phyloP scores from a whole-genome alignment of 2,797 vertebrate genomes.

The Melopsittacus undulatus region DNA sequence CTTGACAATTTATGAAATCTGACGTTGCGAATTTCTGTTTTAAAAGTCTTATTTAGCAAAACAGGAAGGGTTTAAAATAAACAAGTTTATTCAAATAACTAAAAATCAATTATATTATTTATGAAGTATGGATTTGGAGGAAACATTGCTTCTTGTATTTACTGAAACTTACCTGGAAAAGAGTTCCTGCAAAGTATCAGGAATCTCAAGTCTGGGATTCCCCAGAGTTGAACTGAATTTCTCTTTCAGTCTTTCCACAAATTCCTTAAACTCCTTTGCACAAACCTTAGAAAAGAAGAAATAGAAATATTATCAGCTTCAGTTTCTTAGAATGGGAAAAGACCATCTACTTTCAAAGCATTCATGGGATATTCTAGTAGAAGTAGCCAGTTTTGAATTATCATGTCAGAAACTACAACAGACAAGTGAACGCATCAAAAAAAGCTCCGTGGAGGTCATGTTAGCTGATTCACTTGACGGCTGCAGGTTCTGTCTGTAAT shows the following conservation, averaged over 20 bases:
- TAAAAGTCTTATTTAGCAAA: neutral
- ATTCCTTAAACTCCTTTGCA: constrained; percentile 85
- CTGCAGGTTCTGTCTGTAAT: constrained; percentile 2
- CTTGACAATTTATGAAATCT: neutral
- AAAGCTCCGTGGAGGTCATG: neutral
- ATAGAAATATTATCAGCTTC: neutral
- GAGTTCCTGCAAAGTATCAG: constrained; percentile 86
- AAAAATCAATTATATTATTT: neutral
- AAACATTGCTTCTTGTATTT: neutral
- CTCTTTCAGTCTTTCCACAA: constrained; percentile 84
- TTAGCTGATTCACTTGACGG: neutral
- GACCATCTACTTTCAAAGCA: neutral
- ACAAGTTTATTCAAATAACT: neutral
- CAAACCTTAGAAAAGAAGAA: constrained; percentile 82
- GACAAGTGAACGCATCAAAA: neutral
- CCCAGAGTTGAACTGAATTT: constrained; percentile 87
- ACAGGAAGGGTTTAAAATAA: neutral
- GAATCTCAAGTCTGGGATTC: constrained; percentile 77
- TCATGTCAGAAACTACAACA: neutral
- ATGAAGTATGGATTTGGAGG: neutral
- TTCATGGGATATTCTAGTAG: neutral
- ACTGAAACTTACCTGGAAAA: constrained; percentile 81
- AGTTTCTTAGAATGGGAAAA: neutral
- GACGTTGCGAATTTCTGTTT: neutral
- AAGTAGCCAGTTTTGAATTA: neutral